Percentiles rank a stretch among this genome's conserved stretches.
phyloP scores from a whole-genome alignment of 2,797 vertebrate genomes.

The Pangasius djambal region DNA sequence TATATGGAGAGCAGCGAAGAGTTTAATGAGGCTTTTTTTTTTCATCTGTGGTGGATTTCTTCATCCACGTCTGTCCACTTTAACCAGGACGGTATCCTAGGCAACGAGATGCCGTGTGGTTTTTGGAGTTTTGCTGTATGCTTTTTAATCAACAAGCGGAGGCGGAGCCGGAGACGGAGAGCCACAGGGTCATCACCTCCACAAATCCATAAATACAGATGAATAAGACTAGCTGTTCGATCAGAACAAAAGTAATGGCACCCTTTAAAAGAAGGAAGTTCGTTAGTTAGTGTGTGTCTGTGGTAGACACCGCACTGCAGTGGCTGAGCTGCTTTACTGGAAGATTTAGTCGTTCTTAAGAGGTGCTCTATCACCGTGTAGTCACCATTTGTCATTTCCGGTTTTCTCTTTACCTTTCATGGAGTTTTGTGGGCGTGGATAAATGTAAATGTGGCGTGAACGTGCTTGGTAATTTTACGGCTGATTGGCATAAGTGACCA shows the following conservation, averaged over 20 bases:
- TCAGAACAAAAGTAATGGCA: not conserved
- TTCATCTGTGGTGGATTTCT: not conserved
- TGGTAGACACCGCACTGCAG: no score
- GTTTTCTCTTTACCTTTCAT: not conserved
- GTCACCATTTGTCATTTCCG: not conserved
- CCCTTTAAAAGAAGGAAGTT: not conserved
- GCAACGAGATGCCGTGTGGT: not conserved
- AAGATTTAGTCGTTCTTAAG: not conserved
- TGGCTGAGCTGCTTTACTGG: not conserved
- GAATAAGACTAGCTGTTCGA: not conserved
- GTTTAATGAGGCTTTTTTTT: not conserved
- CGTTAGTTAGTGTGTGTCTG: not conserved
- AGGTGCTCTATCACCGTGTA: no score
- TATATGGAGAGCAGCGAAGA: not conserved
- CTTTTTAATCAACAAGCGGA: not conserved
- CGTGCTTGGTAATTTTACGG: not conserved
- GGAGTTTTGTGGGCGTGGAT: not conserved
- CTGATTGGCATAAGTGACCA: not conserved
- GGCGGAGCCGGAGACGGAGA: no score
- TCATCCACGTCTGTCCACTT: not conserved
- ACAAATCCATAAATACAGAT: not conserved
- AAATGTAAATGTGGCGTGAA: not conserved
- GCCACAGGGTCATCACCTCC: not conserved
- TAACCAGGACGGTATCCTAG: not conserved
- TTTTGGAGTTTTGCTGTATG: not conserved